A percentile compares a stretch with the other conserved stretches of the same genome.
These are phyloP conservation scores for Lepidonotus clava DNA, from an alignment of 2,888 invertebrate genomes.

Conservation along the genomic window DNA sequence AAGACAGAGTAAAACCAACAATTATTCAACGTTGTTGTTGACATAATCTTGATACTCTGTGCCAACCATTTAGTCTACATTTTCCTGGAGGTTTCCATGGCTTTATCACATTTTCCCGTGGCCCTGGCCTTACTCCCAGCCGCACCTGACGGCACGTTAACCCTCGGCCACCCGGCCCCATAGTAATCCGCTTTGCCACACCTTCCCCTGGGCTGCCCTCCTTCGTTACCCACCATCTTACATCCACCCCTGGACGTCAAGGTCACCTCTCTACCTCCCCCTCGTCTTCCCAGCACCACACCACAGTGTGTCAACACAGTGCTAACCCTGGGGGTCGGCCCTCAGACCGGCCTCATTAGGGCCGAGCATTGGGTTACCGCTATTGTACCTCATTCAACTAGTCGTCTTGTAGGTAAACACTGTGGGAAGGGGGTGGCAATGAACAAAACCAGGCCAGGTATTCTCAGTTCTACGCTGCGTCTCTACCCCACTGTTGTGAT, in stretches of 20 bases:
- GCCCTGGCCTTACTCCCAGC: no score
- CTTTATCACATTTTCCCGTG: no score
- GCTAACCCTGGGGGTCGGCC: background rate
- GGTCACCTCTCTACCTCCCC: background rate
- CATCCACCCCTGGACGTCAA: background rate
- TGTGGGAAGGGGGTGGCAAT: background rate
- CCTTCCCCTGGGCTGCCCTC: background rate
- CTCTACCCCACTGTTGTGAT: background rate
- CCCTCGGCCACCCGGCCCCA: background rate
- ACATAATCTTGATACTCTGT: no score
- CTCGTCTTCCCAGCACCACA: background rate
- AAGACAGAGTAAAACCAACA: no score
- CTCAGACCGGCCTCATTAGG: constrained; percentile 16
- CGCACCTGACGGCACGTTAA: background rate
- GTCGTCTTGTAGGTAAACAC: constrained; percentile 1
- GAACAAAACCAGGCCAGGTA: no score
- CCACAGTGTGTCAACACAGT: constrained; percentile 8
- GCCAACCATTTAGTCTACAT: no score
- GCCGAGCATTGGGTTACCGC: background rate
- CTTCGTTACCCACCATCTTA: background rate
- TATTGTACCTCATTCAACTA: background rate
- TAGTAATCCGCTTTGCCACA: background rate
- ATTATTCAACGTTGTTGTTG: no score
- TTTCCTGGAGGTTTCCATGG: no score
- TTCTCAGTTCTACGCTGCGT: background rate